A percentile compares a stretch with the other conserved stretches of the same genome.
Conservation (phyloP, 2,797 vertebrate genomes). For the Schizopygopsis pylzovi region DNA sequence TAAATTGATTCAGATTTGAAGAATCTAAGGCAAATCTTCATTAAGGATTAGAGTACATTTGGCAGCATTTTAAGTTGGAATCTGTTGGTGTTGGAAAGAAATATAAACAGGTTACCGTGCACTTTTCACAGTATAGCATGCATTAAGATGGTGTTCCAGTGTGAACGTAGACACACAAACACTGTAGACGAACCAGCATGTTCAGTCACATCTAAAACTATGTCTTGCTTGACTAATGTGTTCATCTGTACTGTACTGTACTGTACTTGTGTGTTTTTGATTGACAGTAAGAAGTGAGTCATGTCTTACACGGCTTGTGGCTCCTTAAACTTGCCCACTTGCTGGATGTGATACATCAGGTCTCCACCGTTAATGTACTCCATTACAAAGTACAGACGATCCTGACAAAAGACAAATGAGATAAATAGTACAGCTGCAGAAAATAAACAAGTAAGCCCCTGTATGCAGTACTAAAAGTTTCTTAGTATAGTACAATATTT, state of each 20-base stretch:
- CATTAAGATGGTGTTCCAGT: not conserved
- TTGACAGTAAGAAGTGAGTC: not conserved
- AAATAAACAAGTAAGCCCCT: not conserved
- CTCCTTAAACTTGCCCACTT: slow-evolving; percentile 85
- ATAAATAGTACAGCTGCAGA: slow-evolving; percentile 31
- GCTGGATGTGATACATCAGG: slow-evolving; percentile 92
- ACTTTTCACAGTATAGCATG: not conserved
- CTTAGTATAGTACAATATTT: too few species aligned
- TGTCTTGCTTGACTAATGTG: not conserved
- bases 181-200: not conserved
- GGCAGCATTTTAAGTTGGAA: not conserved
- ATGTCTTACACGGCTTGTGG: slow-evolving; percentile 76
- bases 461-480: not conserved
- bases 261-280: not conserved
- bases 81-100: not conserved
- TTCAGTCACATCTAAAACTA: not conserved
- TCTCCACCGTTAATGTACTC: slow-evolving; percentile 98
- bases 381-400: slow-evolving; percentile 98
- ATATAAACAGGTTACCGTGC: not conserved
- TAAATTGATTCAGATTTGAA: not conserved
- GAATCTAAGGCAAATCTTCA: not conserved
- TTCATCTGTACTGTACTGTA: too few species aligned
- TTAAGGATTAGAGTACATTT: not conserved
- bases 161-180: not conserved
- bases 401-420: slow-evolving; percentile 72